Conservation (phyloP, 2,797 vertebrate species). For the Xerus rutilus region DNA sequence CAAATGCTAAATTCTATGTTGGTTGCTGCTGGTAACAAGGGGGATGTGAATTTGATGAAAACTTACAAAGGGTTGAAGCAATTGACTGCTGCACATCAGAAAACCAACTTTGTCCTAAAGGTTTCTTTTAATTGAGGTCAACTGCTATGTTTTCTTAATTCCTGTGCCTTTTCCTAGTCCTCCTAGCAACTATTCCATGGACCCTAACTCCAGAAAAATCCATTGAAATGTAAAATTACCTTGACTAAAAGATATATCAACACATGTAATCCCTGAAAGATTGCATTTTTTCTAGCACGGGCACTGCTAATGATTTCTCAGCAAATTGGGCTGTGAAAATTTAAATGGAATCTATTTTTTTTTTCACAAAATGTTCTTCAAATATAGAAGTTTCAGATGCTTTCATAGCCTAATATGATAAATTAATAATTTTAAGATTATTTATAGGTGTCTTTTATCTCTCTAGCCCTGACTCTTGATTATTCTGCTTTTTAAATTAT, state of each 20-base stretch:
- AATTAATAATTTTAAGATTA: neutral
- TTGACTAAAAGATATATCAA: neutral
- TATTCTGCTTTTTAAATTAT: neutral
- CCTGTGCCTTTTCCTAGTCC: neutral
- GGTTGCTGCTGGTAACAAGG: neutral
- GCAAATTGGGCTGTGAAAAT: neutral
- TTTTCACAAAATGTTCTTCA: neutral
- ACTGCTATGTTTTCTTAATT: conserved; percentile 43
- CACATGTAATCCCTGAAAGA: neutral
- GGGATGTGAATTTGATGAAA: neutral
- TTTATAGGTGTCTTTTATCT: neutral
- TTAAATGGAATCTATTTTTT: neutral
- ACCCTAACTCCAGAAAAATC: neutral
- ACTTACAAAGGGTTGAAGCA: neutral
- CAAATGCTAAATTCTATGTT: neutral
- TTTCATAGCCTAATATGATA: neutral
- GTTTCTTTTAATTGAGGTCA: conserved; percentile 21
- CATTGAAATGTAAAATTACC: conserved; percentile 45
- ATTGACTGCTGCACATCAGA: neutral
- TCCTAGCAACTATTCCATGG: neutral
- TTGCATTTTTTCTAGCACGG: neutral
- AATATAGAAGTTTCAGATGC: neutral
- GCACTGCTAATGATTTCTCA: neutral
- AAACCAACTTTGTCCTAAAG: conserved; percentile 16
- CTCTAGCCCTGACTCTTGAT: neutral